Evolutionary conservation across 2,888 invertebrate genomes (phyloP), one percentile per base, ranked within the genome.

Genomic region (Nymphalis urticae): DNA sequence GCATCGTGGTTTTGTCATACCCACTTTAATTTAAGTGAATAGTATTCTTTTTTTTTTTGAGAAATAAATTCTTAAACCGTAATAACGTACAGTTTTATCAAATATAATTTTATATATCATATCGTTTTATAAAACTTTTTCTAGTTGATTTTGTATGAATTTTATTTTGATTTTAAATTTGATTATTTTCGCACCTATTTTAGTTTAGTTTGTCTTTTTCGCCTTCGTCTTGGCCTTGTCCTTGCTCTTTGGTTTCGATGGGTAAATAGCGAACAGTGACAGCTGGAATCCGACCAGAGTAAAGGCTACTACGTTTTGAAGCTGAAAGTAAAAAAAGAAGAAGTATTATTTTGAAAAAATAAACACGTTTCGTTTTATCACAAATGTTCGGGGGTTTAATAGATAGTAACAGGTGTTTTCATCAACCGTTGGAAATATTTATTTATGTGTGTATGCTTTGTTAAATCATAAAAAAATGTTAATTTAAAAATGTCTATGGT

Each of bases 231-330:
- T 93, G 6, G 73, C 72, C 77, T 86, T 88, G n/a, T 83, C 84
- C 63, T 85, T 85, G 47, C 77, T 75, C 54, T 86, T 85, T 1
- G 93, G 85, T 70, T 89, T 93, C 27, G 89, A 90, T 0, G 96
- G 96, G 81, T 95, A 97, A 64, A 96, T 94, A 48, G 90, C 94
- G 84, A 96, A 96, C 53, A 97, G 87, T 0, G 93, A 88, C 64
- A 97, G 83, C 81, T 97, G 97, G 42, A 93, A 82, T 0, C 90
- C 79, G 73, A 95, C 95, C 58, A 97, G 85, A 0, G 83, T 50
- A 16, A 95, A 89, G 0, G 95, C 95, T 24, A 96, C 94, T 0
- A 93, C 78, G 84, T 97, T 97, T 93, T 97, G 97, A 53, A 95
- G 84, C 96, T 96, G 86, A 70, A 93, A 93, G 79, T 68, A 75